These are phyloP conservation scores for Cinara cedri DNA, from an alignment of 2,888 invertebrate species.

Conservation along the genomic window DNA sequence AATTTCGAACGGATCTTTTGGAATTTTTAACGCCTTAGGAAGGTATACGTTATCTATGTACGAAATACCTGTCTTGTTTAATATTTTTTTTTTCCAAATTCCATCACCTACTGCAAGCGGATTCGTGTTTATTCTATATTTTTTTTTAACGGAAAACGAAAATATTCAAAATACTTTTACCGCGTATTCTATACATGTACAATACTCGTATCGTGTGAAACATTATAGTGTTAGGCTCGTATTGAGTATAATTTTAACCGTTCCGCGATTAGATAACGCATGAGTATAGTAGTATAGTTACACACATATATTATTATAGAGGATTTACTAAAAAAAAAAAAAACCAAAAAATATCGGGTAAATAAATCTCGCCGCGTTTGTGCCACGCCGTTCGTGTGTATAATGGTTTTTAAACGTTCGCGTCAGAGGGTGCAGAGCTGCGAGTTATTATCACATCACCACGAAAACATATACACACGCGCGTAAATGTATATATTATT, in stretches of 20 bases:
- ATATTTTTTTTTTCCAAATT: no score
- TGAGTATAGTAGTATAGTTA: no score
- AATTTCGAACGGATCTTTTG: no score
- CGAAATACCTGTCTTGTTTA: no score
- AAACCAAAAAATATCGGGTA: constrained; percentile 21
- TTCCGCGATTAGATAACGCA: neutral
- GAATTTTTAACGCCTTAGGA: no score
- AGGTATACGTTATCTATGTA: no score
- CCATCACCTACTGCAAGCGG: no score
- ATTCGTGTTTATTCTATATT: no score
- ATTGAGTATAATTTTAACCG: neutral
- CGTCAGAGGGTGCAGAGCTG: constrained; percentile 31
- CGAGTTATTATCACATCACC: constrained; percentile 39
- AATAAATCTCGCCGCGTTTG: constrained; percentile 24
- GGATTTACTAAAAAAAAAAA: constrained; percentile 1
- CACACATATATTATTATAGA: no score
- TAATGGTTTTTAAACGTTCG: constrained; percentile 41
- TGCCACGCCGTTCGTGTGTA: neutral
- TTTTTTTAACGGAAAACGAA: no score
- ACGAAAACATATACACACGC: neutral
- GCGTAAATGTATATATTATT: neutral
- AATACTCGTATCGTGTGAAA: neutral
- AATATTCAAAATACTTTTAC: no score
- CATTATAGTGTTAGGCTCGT: neutral
- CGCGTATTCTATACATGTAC: no score